Percentiles rank a stretch among this genome's conserved stretches.
phyloP scores from a whole-genome alignment of 2,888 invertebrate genomes.

The Lomographa bimaculata region DNA sequence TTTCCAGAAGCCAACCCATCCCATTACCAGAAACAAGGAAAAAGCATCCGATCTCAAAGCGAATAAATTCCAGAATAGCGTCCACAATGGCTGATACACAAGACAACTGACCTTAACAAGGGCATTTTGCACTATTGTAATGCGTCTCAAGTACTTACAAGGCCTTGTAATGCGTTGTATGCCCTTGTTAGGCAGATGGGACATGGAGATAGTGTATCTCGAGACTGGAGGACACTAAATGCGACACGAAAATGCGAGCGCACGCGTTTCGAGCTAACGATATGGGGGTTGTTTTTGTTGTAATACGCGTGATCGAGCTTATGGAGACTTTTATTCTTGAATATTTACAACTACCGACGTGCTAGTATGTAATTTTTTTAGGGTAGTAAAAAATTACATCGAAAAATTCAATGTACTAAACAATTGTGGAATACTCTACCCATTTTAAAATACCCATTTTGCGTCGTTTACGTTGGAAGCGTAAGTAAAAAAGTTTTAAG shows the following conservation, averaged over 20 bases:
- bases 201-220: conserved; percentile 31
- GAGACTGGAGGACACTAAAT: conserved; percentile 23
- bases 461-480: too few relatives aligned
- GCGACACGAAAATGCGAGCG: conserved; percentile 26
- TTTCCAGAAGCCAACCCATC: conserved; percentile 1
- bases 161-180: conserved; percentile 30
- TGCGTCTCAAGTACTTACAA: conserved; percentile 11
- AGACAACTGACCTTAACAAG: conserved; percentile 26
- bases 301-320: too few relatives aligned
- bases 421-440: too few relatives aligned
- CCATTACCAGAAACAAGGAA: conserved; percentile 1
- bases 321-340: too few relatives aligned
- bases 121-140: conserved; percentile 32
- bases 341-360: too few relatives aligned
- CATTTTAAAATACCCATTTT: too few relatives aligned
- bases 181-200: conserved; percentile 34
- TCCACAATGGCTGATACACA: conserved; percentile 29
- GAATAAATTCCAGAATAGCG: conserved; percentile 32
- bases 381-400: too few relatives aligned
- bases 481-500: too few relatives aligned
- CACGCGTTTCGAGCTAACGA: conserved; percentile 17
- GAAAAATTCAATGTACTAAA: too few relatives aligned
- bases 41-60: conserved; percentile 16
- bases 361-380: background rate
- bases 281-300: too few relatives aligned